These are phyloP conservation scores for Rhinella marina DNA, from an alignment of 2,797 vertebrate species.

Conservation along the genomic window DNA sequence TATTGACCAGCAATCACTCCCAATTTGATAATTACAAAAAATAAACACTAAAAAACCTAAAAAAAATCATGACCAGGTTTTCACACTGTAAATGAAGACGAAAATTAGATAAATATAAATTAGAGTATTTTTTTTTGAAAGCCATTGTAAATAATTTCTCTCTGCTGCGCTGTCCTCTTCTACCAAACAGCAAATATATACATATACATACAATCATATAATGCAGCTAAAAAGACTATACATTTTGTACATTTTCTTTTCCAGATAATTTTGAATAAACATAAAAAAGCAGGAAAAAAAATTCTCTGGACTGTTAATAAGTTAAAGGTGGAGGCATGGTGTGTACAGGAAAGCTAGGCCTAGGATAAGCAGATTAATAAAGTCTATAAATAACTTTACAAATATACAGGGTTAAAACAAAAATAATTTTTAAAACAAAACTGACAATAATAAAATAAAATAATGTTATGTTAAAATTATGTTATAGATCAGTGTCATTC, in stretches of 20 bases:
- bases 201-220: constrained; percentile 66
- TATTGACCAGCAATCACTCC: constrained; percentile 15
- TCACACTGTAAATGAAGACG: not conserved
- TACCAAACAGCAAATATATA: constrained; percentile 64
- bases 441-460: constrained; percentile 66
- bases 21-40: not conserved
- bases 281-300: constrained; percentile 69
- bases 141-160: constrained; percentile 31
- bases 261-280: constrained; percentile 73
- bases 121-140: constrained; percentile 42
- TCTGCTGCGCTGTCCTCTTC: constrained; percentile 28
- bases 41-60: not conserved
- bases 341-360: constrained; percentile 83
- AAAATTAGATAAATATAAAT: constrained; percentile 64
- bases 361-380: constrained; percentile 80
- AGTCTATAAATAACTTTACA: constrained; percentile 99
- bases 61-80: not conserved
- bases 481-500: constrained; percentile 84
- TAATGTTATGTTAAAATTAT: constrained; percentile 75
- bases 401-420: constrained; percentile 92
- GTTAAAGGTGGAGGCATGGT: constrained; percentile 79
- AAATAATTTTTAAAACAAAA: constrained; percentile 87
- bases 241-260: constrained; percentile 75
- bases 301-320: constrained; percentile 89
- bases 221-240: constrained; percentile 69